These are phyloP conservation scores for Heliangelus exortis DNA, from an alignment of 2,797 vertebrate genomes.

Conservation along the genomic window DNA sequence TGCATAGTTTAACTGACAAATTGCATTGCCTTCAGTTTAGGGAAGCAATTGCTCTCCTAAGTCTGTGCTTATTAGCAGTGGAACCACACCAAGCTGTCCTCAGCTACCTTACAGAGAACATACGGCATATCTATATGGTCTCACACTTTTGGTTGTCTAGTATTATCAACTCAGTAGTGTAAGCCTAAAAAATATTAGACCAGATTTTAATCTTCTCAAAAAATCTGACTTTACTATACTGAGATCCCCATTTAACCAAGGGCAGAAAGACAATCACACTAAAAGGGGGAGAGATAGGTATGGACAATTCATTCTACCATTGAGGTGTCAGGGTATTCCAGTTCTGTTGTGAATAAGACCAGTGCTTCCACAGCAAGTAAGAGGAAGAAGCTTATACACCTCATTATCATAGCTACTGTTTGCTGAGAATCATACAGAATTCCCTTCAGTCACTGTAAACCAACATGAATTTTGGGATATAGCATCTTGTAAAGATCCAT, in stretches of 20 bases:
- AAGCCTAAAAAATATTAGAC: background rate
- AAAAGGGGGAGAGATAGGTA: background rate
- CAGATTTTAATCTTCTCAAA: background rate
- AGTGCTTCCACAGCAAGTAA: background rate
- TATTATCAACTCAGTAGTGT: rapidly evolving
- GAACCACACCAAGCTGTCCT: background rate
- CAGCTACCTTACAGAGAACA: background rate
- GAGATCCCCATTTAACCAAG: background rate
- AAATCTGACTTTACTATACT: background rate
- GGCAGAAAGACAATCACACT: background rate
- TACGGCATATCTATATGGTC: rapidly evolving
- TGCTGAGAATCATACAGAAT: background rate
- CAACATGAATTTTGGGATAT: rapidly evolving
- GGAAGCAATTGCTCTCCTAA: background rate
- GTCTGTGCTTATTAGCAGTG: background rate
- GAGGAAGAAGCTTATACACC: background rate
- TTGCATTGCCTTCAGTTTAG: background rate
- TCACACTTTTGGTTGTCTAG: background rate
- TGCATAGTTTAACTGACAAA: background rate
- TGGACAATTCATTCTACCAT: background rate
- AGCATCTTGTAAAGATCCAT: background rate
- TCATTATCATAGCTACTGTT: background rate
- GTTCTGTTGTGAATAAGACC: background rate
- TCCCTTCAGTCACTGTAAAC: background rate
- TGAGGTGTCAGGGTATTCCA: background rate